Evolutionary conservation across 1,140 invertebrate species (phyloP), one percentile per base, ranked within the genome.

Genomic region (Zophobas atratus): DNA sequence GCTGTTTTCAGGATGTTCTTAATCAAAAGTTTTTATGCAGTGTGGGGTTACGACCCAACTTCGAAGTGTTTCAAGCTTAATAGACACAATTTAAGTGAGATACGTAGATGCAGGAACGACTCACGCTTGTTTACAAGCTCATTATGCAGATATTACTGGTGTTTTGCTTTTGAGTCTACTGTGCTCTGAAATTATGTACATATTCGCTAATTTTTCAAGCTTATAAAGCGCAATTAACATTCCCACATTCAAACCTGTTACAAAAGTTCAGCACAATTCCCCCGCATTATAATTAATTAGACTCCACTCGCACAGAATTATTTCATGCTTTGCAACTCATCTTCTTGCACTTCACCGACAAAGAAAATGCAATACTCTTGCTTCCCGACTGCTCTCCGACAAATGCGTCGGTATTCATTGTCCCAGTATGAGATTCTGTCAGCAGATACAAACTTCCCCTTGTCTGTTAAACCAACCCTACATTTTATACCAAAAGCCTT

Each of bases 121-220:
- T 67, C 60, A 43, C 60, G 60, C 60, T 67, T 67, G 60, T 67
- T 67, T 67, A 67, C 60, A 67, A 67, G 60, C 60, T 67, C 60
- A 67, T 67, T 67, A 67, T 67, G 60, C 60, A 67, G 60, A 67
- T 67, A 67, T 67, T 67, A 67, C 41, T 39, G 60, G 60, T 67
- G 60, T 67, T 67, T 67, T 67, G 60, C 60, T 67, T 67, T 67
- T 67, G 38, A 67, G 43, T 43, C 60, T 67, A 67, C 60, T 67
- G 60, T 67, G 32, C 38, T 39, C 43, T 67, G 60, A 67, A 67
- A 67, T 67, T 67, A 67, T 67, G 39, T 67, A 43, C 60, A 67
- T 67, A 67, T 67, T 67, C 60, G 33, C 60, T 67, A 67, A 67
- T 67, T 67, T 67, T 67, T 67, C 38, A 39, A 6, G 39, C 20